phyloP scores from a whole-genome alignment of 2,113 vertebrate species.

The Lampris megalopsis region DNA sequence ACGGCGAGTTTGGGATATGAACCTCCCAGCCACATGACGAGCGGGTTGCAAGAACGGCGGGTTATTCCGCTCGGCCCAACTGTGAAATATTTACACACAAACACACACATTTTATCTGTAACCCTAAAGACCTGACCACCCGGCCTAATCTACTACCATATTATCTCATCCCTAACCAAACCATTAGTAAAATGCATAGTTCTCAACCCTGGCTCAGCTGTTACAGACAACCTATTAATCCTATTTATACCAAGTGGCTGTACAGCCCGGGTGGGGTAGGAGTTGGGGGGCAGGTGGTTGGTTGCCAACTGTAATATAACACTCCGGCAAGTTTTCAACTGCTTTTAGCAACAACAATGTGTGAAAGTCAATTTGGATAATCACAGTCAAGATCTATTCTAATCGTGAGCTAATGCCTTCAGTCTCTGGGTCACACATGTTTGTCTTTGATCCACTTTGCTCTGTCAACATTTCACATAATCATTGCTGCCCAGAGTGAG shows the following conservation, averaged over 20 bases:
- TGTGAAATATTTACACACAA: background rate
- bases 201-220: constrained; percentile 32
- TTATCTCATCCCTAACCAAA: constrained; percentile 17
- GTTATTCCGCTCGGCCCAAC: too few species aligned
- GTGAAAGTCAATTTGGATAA: constrained; percentile 18
- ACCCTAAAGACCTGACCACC: background rate
- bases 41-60: too few species aligned
- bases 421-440: background rate
- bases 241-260: constrained; percentile 51
- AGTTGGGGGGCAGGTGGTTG: background rate
- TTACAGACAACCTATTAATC: constrained; percentile 44
- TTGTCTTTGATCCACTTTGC: background rate
- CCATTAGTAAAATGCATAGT: constrained; percentile 17
- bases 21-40: too few species aligned
- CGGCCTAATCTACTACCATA: background rate
- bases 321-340: constrained; percentile 8
- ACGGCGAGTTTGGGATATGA: too few species aligned
- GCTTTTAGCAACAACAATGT: constrained; percentile 26
- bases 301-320: constrained; percentile 29
- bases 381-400: background rate
- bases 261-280: background rate
- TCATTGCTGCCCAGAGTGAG: background rate
- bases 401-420: background rate
- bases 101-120: background rate
- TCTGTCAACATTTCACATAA: too few species aligned